These are phyloP conservation scores for Bilobella aurantiaca DNA, from an alignment of 1,140 invertebrate genomes.

Conservation along the genomic window DNA sequence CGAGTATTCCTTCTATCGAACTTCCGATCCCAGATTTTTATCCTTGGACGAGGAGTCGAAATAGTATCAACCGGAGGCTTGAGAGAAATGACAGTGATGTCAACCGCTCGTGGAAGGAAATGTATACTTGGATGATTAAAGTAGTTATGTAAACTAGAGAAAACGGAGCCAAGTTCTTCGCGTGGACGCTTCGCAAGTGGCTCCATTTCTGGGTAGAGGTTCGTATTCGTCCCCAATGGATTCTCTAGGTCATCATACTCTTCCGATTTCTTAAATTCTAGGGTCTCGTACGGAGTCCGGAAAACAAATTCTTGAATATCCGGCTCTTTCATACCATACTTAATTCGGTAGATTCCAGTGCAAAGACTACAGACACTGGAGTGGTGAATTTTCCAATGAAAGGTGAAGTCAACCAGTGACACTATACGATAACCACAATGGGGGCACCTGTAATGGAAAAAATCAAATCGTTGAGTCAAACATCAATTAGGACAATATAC, in stretches of 20 bases:
- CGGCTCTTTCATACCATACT: slow-evolving; percentile 36
- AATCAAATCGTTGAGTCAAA: neutral
- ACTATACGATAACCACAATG: slow-evolving; percentile 38
- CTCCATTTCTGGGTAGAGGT: neutral
- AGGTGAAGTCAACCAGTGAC: slow-evolving; percentile 30
- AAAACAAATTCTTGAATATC: slow-evolving; percentile 29
- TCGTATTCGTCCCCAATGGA: neutral
- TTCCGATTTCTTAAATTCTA: slow-evolving; percentile 8
- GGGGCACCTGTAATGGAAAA: slow-evolving; percentile 37
- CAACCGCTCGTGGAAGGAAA: slow-evolving; percentile 4
- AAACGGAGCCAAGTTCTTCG: neutral
- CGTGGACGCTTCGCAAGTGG: slow-evolving; percentile 1
- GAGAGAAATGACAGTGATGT: neutral
- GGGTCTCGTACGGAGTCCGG: slow-evolving; percentile 15
- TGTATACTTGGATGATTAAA: slow-evolving; percentile 5
- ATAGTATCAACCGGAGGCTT: neutral
- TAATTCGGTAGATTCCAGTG: slow-evolving; percentile 36
- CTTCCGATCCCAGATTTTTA: neutral
- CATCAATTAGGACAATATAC: too few relatives aligned
- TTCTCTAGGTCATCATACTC: neutral
- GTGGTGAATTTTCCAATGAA: slow-evolving; percentile 38
- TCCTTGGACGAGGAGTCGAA: neutral
- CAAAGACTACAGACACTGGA: slow-evolving; percentile 36
- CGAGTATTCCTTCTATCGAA: neutral
- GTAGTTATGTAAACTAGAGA: neutral